phyloP scores from a whole-genome alignment of 2,888 invertebrate species.

The Tetramorium bicarinatum region DNA sequence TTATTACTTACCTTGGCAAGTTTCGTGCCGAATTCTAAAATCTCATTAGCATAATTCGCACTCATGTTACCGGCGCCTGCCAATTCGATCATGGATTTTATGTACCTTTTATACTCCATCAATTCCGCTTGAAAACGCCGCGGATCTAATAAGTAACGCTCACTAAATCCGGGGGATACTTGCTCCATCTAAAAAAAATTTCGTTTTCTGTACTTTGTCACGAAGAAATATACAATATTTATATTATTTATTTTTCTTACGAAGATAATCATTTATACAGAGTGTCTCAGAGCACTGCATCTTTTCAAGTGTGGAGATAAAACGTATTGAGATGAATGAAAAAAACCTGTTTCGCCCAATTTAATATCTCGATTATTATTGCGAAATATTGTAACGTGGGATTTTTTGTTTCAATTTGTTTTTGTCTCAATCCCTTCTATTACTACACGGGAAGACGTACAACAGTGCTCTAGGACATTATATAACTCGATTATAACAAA shows the following conservation, averaged over 20 bases:
- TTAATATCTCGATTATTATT: too few species aligned
- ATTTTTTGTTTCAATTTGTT: too few species aligned
- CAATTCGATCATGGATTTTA: conserved; percentile 87
- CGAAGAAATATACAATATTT: neutral
- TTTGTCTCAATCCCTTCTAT: too few species aligned
- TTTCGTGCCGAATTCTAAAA: conserved; percentile 89
- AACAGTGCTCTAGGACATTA: neutral
- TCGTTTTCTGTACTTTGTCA: neutral
- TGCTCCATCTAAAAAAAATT: conserved; percentile 88
- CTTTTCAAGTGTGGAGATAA: too few species aligned
- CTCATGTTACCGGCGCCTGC: conserved; percentile 83
- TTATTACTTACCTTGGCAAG: conserved; percentile 88
- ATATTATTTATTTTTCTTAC: neutral
- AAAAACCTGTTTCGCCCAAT: too few species aligned
- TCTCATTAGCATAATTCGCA: conserved; percentile 88
- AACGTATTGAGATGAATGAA: too few species aligned
- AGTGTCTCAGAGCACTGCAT: too few species aligned
- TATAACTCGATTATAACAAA: neutral
- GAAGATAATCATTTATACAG: neutral
- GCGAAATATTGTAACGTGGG: too few species aligned
- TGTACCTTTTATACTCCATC: conserved; percentile 89
- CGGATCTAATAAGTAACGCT: conserved; percentile 89
- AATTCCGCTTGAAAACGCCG: conserved; percentile 89
- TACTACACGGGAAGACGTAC: too few species aligned
- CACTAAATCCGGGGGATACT: conserved; percentile 90